A percentile compares a stretch with the other conserved stretches of the same genome.
phyloP scores from a whole-genome alignment of 2,888 invertebrate species.

The Caenorhabditis sulstoni region DNA sequence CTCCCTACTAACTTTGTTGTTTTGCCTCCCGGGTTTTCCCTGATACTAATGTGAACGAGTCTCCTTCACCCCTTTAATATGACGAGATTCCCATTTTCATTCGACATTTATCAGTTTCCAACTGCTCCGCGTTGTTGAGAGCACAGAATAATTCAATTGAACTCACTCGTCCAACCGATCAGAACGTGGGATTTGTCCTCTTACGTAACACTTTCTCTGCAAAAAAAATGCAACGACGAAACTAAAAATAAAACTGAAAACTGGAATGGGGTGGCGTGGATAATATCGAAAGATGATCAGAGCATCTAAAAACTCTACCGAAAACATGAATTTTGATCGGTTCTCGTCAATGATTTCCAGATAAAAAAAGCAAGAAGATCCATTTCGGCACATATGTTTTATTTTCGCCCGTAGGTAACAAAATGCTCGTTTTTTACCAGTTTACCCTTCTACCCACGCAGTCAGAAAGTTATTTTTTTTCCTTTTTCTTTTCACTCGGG shows the following conservation, averaged over 20 bases:
- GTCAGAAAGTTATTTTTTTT: background rate
- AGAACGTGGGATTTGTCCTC: conserved; percentile 35
- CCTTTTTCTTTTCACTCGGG: background rate
- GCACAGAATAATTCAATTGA: conserved; percentile 9
- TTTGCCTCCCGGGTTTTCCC: background rate
- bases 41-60: conserved; percentile 9
- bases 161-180: conserved; percentile 21
- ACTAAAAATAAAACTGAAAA: background rate
- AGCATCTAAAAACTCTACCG: too few relatives aligned
- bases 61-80: background rate
- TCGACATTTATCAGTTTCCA: background rate
- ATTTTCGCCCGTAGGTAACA: too few relatives aligned
- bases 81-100: background rate
- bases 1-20: background rate
- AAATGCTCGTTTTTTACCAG: background rate
- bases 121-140: too few relatives aligned
- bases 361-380: too few relatives aligned
- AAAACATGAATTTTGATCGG: too few relatives aligned
- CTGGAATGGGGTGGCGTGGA: too few relatives aligned
- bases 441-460: conserved; percentile 31
- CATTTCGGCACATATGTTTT: too few relatives aligned
- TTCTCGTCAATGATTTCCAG: too few relatives aligned
- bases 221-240: conserved; percentile 2
- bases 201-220: conserved; percentile 26
- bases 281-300: too few relatives aligned